Conservation (phyloP, 2,113 vertebrate species). For the Felis catus region DNA sequence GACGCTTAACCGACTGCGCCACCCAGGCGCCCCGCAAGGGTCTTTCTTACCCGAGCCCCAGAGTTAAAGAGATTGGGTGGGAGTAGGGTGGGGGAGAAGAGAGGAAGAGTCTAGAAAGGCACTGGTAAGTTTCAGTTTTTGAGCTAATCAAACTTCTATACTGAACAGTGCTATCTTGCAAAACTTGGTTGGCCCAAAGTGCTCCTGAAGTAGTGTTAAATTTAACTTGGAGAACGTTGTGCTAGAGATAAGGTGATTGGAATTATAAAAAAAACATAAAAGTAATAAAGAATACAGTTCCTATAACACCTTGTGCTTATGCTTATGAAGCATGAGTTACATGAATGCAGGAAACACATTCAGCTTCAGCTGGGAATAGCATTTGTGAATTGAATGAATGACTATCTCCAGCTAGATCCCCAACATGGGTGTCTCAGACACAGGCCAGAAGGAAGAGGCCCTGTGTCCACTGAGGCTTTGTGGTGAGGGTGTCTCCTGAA, state of each 20-base stretch:
- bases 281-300: background rate
- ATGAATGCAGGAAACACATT: background rate
- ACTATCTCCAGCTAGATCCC: background rate
- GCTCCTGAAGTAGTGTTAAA: slow-evolving; percentile 7
- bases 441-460: background rate
- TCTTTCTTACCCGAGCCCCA: background rate
- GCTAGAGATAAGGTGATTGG: background rate
- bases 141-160: background rate
- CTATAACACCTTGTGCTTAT: background rate
- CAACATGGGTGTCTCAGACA: background rate
- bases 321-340: background rate
- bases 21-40: too few species aligned
- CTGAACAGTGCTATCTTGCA: background rate
- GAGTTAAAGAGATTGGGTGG: background rate
- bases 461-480: background rate
- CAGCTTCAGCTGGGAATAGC: background rate
- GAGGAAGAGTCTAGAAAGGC: background rate
- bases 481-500: background rate
- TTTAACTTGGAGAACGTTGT: slow-evolving; percentile 39
- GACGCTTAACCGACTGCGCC: too few species aligned
- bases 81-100: background rate
- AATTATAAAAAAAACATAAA: background rate
- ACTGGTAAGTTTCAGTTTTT: background rate
- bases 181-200: background rate
- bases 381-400: background rate